Conservation (phyloP, 2,888 invertebrate genomes). For the Acronicta psi region DNA sequence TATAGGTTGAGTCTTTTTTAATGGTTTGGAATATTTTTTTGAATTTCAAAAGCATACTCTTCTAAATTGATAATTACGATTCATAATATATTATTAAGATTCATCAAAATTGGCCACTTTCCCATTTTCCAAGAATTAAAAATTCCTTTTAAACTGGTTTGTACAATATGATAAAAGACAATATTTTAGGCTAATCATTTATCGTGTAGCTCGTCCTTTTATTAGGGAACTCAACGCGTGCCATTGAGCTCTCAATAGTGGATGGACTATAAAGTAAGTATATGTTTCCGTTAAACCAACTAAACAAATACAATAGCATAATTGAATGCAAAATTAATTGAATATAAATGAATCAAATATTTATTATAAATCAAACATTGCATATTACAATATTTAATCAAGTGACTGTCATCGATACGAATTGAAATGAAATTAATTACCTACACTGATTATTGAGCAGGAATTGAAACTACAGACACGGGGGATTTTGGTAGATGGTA, state of each 20-base stretch:
- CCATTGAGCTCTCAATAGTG: no score
- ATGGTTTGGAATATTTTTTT: no score
- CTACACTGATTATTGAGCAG: conserved; percentile 25
- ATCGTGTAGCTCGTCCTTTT: not conserved
- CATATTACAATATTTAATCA: conserved; percentile 35
- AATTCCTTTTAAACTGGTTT: no score
- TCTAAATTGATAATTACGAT: no score
- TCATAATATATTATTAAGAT: no score
- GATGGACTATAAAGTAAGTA: not conserved
- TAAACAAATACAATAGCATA: conserved; percentile 8
- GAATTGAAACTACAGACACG: conserved; percentile 9
- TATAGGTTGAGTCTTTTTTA: not conserved
- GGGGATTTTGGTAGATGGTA: not conserved
- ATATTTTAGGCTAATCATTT: no score
- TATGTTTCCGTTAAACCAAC: not conserved
- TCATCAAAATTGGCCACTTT: no score
- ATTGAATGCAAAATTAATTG: not conserved
- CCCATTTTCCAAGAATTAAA: no score
- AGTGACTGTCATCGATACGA: conserved; percentile 37
- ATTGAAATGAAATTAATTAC: conserved; percentile 44
- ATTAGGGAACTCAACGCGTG: not conserved
- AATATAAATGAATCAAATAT: no score
- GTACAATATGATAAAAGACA: no score
- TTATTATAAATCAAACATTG: not conserved
- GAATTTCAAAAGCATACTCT: no score